phyloP scores from a whole-genome alignment of 2,888 invertebrate genomes.

The Aspidiotus destructor region DNA sequence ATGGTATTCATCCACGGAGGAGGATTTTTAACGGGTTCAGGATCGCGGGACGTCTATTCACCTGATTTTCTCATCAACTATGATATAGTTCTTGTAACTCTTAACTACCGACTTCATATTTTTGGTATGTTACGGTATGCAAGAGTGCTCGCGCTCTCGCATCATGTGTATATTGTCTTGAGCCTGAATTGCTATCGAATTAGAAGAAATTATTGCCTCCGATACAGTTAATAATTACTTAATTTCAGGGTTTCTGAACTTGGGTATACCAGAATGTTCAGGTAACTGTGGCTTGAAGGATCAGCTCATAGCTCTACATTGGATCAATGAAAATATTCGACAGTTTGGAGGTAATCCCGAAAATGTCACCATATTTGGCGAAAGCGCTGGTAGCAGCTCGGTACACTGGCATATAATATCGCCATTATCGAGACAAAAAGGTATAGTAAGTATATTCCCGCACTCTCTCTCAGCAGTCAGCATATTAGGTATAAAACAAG shows the following conservation, averaged over 20 bases:
- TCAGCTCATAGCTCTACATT: neutral
- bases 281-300: slow-evolving; percentile 2
- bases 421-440: neutral
- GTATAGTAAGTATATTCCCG: neutral
- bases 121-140: neutral
- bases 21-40: neutral
- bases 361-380: slow-evolving; percentile 4
- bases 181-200: too few species aligned
- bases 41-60: neutral
- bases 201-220: too few species aligned
- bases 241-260: slow-evolving; percentile 8
- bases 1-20: slow-evolving; percentile 5
- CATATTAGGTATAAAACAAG: neutral
- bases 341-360: neutral
- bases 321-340: slow-evolving; percentile 1
- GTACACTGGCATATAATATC: slow-evolving; percentile 5
- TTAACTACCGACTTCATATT: neutral
- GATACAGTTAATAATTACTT: neutral
- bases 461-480: too few species aligned
- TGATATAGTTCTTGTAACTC: neutral
- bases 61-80: slow-evolving; percentile 1
- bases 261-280: neutral
- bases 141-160: too few species aligned
- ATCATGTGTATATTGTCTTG: too few species aligned
- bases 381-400: neutral